Evolutionary conservation across 1,140 invertebrate species (phyloP).

Genomic region (Linepithema humile): DNA sequence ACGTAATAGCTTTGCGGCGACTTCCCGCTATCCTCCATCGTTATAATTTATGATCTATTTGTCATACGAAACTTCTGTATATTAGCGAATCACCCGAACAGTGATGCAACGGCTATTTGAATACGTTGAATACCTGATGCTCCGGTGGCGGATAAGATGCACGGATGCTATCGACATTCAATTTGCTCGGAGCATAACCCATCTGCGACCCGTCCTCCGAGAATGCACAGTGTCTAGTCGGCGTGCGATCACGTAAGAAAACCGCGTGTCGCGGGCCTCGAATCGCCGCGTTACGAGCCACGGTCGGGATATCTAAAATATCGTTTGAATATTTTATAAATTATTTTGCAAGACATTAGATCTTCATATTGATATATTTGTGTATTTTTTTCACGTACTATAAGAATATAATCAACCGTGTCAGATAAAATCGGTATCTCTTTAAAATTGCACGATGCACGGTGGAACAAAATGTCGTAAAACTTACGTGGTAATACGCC

Average conservation of each 20-base stretch:
- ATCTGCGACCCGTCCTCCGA: conserved; percentile 75
- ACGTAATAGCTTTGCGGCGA: background rate
- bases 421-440: no score
- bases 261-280: conserved; percentile 80
- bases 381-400: no score
- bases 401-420: no score
- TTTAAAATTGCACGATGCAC: background rate
- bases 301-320: conserved; percentile 62
- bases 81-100: background rate
- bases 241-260: conserved; percentile 78
- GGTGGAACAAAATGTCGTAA: background rate
- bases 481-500: conserved; percentile 80
- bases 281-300: conserved; percentile 71
- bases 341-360: no score
- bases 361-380: no score
- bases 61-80: background rate
- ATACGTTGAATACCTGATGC: conserved; percentile 68
- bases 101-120: background rate
- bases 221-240: conserved; percentile 77
- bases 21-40: background rate
- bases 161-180: conserved; percentile 66
- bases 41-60: background rate
- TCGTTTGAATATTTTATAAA: background rate
- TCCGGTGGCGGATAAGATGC: conserved; percentile 72
- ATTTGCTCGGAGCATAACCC: conserved; percentile 73